phyloP scores from a whole-genome alignment of 2,888 invertebrate species.

The Meliscaeva auricollis region DNA sequence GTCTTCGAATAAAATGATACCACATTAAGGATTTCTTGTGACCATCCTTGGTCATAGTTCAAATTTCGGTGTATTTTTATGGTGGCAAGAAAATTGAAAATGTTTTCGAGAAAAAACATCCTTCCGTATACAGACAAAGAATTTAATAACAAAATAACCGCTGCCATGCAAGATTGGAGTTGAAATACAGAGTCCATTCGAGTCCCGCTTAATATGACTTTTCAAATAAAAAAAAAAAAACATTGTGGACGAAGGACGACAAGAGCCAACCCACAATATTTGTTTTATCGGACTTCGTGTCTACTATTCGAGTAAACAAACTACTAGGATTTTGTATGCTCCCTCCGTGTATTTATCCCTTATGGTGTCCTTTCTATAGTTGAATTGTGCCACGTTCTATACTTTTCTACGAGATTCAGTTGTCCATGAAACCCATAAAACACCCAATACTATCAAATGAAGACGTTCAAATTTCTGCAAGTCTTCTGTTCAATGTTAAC shows the following conservation, averaged over 20 bases:
- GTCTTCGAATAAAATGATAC: no score
- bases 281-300: constrained; percentile 46
- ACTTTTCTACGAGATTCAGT: constrained; percentile 23
- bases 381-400: constrained; percentile 27
- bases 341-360: constrained; percentile 19
- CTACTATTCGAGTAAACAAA: constrained; percentile 56
- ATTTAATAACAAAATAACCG: not conserved
- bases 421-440: constrained; percentile 60
- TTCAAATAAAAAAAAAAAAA: not conserved
- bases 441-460: constrained; percentile 46
- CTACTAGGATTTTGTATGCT: not conserved
- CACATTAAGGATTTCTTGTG: no score
- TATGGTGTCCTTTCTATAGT: constrained; percentile 38
- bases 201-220: constrained; percentile 43
- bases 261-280: constrained; percentile 29
- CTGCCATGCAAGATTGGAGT: constrained; percentile 9
- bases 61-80: not conserved
- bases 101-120: constrained; percentile 21
- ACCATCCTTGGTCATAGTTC: no score
- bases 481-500: constrained; percentile 38
- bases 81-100: constrained; percentile 60
- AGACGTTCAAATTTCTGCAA: constrained; percentile 54
- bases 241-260: not conserved
- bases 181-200: constrained; percentile 32
- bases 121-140: not conserved